A percentile compares a stretch with the other conserved stretches of the same genome.
These are phyloP conservation scores for Seriola dumerili DNA, from an alignment of 2,113 vertebrate genomes.

Conservation along the genomic window DNA sequence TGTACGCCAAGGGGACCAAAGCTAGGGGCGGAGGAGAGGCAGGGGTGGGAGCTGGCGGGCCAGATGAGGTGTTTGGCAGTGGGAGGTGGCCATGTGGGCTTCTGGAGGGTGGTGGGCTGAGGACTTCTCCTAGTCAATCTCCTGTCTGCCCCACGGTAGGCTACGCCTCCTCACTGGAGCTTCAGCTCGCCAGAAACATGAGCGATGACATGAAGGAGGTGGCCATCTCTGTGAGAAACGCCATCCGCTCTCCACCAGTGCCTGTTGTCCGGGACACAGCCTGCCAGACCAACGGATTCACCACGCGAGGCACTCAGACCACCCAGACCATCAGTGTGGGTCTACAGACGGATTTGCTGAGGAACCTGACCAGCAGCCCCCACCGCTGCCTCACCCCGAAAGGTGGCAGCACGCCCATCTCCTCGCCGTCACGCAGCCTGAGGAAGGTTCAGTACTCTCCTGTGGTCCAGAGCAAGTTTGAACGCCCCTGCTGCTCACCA, in stretches of 20 bases:
- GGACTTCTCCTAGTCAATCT: conserved; percentile 82
- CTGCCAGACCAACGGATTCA: conserved; percentile 94
- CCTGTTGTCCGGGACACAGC: conserved; percentile 88
- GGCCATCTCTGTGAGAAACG: conserved; percentile 92
- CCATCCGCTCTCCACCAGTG: conserved; percentile 84
- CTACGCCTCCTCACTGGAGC: conserved; percentile 89
- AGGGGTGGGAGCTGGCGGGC: conserved; percentile 81
- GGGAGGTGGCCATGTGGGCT: conserved; percentile 89
- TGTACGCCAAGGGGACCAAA: conserved; percentile 87
- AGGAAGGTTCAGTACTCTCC: conserved; percentile 93
- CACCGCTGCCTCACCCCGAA: conserved; percentile 97
- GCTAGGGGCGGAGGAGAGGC: conserved; percentile 76
- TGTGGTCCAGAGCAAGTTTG: conserved; percentile 94
- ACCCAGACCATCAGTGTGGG: conserved; percentile 93
- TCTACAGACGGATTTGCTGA: conserved; percentile 93
- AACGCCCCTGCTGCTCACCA: conserved; percentile 96
- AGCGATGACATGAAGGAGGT: conserved; percentile 99
- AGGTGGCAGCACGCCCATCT: conserved; percentile 90
- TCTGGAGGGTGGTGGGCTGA: conserved; percentile 79
- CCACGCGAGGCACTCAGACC: conserved; percentile 92
- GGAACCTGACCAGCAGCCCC: conserved; percentile 94
- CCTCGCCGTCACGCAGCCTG: conserved; percentile 93
- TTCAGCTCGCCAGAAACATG: conserved; percentile 94
- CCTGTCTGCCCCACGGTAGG: conserved; percentile 89
- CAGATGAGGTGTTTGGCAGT: conserved; percentile 85